Base-by-base conservation (phyloP, 1,140 invertebrate species). In the Drosophila cardini region DNA sequence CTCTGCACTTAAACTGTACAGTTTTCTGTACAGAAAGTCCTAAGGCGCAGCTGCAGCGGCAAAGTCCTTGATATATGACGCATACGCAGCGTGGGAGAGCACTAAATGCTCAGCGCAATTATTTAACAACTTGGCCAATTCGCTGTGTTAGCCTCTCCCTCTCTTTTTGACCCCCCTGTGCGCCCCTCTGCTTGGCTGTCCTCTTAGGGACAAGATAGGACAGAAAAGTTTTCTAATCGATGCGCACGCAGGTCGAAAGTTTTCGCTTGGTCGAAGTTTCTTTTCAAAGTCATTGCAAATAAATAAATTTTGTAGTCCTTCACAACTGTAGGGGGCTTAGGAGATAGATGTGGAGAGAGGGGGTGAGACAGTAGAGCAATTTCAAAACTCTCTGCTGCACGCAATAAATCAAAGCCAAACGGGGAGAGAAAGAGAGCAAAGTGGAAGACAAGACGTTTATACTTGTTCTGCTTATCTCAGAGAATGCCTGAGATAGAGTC, bases 241-340 rank as follows among this genome's bases (percentile, higher is more conserved):
- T 89, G 84, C 67, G 80, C 84, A 80, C 67, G 68, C 80, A 84
- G 84, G 80, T 89, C 84, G 78, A 83, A 87, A 89, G 74, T 87
- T 87, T 84, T 48, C 60, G 52, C 73, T 53, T 58, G 68, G 83
- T 76, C 80, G 26, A 87, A 87, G 58, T 87, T 87, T 89, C 80
- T 89, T 87, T 89, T 89, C 85, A 89, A 89, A 89, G 84, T 89
- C 84, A 89, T 70, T 80, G 84, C 80, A 89, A 84, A 89, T 89
- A 89, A 89, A 89, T 89, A 89, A 77, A 87, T 89, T 84, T 84
- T 60, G 53, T 32, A 50, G 32, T 55, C 11, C 68, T 38, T 36
- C 38, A 26, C 36, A 30, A 8, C 46, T 63, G 45, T 55, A 63
- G 53, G 18, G 45, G 68, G 48, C 38, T 58, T 73, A 77, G 5